These are phyloP conservation scores for Melanotaenia trifasciata DNA, from an alignment of 2,797 vertebrate genomes.

Conservation along the genomic window DNA sequence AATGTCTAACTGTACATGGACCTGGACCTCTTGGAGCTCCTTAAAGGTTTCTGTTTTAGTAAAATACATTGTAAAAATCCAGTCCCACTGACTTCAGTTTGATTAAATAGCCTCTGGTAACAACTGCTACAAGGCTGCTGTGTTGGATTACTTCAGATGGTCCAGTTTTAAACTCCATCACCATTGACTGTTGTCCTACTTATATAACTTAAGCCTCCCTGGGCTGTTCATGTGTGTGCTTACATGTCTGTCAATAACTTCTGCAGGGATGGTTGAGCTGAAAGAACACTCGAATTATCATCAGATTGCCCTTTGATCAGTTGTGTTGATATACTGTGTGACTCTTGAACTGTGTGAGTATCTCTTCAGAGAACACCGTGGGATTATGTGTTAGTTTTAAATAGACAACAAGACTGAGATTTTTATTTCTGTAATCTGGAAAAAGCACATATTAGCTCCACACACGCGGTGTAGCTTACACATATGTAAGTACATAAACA, in stretches of 20 bases:
- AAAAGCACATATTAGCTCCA: constrained; percentile 7
- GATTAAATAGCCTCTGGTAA: neutral
- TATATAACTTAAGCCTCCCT: neutral
- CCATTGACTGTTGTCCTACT: neutral
- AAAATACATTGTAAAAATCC: neutral
- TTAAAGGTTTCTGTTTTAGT: neutral
- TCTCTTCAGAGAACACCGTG: neutral
- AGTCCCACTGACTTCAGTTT: neutral
- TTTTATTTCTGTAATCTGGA: constrained; percentile 2
- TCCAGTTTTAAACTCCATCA: neutral
- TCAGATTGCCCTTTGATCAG: neutral
- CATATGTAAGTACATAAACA: constrained; percentile 16
- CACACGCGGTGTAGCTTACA: neutral
- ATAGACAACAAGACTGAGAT: neutral
- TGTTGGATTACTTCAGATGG: neutral
- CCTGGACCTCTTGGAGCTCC: neutral
- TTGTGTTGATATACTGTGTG: neutral
- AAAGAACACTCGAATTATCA: neutral
- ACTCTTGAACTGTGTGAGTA: neutral
- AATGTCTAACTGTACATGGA: neutral
- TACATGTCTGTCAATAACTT: constrained; percentile 1
- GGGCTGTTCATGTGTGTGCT: neutral
- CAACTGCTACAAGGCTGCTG: neutral
- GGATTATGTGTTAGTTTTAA: neutral
- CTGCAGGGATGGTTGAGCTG: neutral